These are phyloP conservation scores for Aphidoletes aphidimyza DNA, from an alignment of 2,888 invertebrate species.

Conservation along the genomic window DNA sequence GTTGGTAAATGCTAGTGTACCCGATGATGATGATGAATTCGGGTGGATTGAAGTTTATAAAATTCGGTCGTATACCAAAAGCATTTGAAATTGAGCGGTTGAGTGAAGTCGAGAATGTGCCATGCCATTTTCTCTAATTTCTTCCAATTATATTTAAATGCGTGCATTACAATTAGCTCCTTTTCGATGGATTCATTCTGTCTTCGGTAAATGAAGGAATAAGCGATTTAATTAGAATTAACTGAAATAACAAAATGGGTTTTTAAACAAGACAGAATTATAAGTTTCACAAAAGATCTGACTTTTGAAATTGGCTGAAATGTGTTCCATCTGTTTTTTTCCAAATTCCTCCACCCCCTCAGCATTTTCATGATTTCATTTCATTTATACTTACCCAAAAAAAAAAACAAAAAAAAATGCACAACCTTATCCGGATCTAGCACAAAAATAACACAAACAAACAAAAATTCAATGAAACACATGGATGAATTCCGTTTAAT, in stretches of 20 bases:
- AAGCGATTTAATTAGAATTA: conserved; percentile 31
- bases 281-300: conserved; percentile 8
- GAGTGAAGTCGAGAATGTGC: background rate
- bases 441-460: no score
- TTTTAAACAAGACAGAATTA: background rate
- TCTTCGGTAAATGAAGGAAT: background rate
- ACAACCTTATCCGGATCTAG: background rate
- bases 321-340: background rate
- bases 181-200: background rate
- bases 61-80: background rate
- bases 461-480: background rate
- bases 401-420: no score
- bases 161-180: conserved; percentile 6
- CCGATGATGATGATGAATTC: background rate
- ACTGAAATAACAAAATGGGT: background rate
- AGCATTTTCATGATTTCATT: background rate
- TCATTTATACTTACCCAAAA: no score
- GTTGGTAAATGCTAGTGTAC: background rate
- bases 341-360: background rate
- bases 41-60: background rate
- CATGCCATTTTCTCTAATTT: conserved; percentile 2
- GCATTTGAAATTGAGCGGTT: conserved; percentile 12
- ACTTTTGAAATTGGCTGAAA: background rate
- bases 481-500: background rate
- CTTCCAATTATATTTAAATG: background rate